Percentiles rank a stretch among this genome's conserved stretches.
Evolutionary conservation across 2,888 invertebrate genomes (phyloP).

Genomic region (Acanthosepion esculentum): DNA sequence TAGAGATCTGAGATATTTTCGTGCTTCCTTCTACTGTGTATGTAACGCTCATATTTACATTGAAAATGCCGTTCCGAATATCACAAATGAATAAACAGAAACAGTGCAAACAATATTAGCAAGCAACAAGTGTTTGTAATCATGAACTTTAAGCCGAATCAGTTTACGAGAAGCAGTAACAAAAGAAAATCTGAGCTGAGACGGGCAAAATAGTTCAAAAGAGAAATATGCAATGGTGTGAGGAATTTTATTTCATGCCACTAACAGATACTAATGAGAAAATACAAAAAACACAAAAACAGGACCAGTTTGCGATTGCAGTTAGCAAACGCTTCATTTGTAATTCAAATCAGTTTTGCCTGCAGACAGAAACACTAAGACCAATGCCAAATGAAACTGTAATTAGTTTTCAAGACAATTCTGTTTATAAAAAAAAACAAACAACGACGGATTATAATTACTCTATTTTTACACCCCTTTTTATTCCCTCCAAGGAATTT

Average conservation of each 20-base stretch:
- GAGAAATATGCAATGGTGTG: neutral
- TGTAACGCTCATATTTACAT: too few relatives aligned
- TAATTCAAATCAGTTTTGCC: conserved; percentile 33
- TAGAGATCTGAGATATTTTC: too few relatives aligned
- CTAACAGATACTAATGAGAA: neutral
- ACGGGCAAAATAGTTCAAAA: too few relatives aligned
- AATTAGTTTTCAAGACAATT: neutral
- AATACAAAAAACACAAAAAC: neutral
- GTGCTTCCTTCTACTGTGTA: too few relatives aligned
- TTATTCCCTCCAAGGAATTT: neutral
- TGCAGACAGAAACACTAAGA: neutral
- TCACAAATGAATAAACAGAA: too few relatives aligned
- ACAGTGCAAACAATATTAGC: neutral
- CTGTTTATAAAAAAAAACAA: neutral
- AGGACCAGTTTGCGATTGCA: neutral
- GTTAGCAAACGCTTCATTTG: neutral
- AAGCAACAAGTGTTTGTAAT: neutral
- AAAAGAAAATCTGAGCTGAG: too few relatives aligned
- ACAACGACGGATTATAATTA: neutral
- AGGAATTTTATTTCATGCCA: neutral
- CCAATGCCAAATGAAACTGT: neutral
- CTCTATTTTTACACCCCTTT: neutral
- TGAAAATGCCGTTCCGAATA: too few relatives aligned
- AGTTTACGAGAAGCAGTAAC: too few relatives aligned
- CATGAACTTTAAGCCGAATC: neutral